Percentiles rank a stretch among this genome's conserved stretches.
Evolutionary conservation across 2,888 invertebrate species (phyloP).

Genomic region (Willowsia nigromaculata): DNA sequence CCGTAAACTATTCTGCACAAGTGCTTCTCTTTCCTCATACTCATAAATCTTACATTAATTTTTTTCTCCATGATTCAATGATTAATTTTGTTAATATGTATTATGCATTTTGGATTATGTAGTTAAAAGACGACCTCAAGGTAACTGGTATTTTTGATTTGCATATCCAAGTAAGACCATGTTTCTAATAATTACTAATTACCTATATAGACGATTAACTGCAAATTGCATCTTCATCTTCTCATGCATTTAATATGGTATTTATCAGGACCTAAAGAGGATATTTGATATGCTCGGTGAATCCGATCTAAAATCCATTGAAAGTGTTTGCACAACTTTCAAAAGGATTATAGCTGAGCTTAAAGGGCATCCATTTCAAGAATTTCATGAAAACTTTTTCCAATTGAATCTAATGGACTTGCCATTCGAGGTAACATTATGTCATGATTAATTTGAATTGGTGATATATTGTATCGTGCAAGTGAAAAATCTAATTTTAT

Average conservation of each 20-base stretch:
- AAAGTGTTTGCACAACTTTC: not conserved
- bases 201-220: not conserved
- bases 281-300: conserved; percentile 17
- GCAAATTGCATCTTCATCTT: not conserved
- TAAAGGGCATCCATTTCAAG: not conserved
- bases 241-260: not conserved
- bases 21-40: too few relatives aligned
- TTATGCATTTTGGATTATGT: not conserved
- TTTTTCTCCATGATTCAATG: too few relatives aligned
- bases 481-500: not conserved
- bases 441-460: not conserved
- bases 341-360: conserved; percentile 16
- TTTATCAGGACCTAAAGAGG: conserved; percentile 43
- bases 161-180: not conserved
- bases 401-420: conserved; percentile 51
- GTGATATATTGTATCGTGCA: not conserved
- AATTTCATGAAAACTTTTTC: not conserved
- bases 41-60: too few relatives aligned
- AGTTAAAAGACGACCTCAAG: not conserved
- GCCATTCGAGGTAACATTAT: conserved; percentile 44
- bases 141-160: not conserved
- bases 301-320: not conserved
- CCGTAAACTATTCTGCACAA: too few relatives aligned
- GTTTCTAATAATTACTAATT: not conserved
- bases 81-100: too few relatives aligned